Base-by-base conservation (phyloP, 2,113 vertebrate genomes). In the Otis tarda region DNA sequence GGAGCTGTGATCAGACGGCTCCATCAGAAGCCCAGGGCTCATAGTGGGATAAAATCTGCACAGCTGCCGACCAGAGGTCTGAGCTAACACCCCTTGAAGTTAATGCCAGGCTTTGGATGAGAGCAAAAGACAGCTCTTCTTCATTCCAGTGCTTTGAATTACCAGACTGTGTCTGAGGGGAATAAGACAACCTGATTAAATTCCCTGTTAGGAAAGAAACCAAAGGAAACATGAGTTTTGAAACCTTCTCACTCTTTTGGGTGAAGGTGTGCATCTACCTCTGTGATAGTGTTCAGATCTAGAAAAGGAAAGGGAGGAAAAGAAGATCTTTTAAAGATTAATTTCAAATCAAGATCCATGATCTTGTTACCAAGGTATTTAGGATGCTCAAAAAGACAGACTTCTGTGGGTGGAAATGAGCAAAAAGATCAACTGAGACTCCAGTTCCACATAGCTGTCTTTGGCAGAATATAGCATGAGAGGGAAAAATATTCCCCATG, bases 301-400 rank as follows among this genome's bases (percentile, higher is more conserved):
- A 17, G 73, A 77, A 76, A 64, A 73, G 33, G 57, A 79, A 80
- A 85, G 10, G 21, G 12, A 24, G 35, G 11, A 14, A 69, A 84
- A 75, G 76, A 74, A 80, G 8, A 71, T 52, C 37, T 87, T 95
- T 82, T 22, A 63, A 89, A 92, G 65, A 45, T 55, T 73, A 17
- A 60, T 91, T 91, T 89, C 83, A 75, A 95, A 89, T 89, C 76
- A 61, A 96, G 90, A 81, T 61, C 92, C 92, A 93, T 92, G 94
- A 93, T 95, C 92, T 79, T 63, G 93, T 96, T 95, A 94, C 87
- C 79, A 94, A 95, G 92, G 74, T 83, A 94, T 80, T 93, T 93
- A 71, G 84, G 80, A 93, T 94, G 92, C 94, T 97, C 69, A 84
- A 94, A 87, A 96, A 95, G 68, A 95, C 81, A 95, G 85, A 83